These are phyloP conservation scores for Sphenopsis melanotis DNA, from an alignment of 2,797 vertebrate genomes.

Conservation along the genomic window DNA sequence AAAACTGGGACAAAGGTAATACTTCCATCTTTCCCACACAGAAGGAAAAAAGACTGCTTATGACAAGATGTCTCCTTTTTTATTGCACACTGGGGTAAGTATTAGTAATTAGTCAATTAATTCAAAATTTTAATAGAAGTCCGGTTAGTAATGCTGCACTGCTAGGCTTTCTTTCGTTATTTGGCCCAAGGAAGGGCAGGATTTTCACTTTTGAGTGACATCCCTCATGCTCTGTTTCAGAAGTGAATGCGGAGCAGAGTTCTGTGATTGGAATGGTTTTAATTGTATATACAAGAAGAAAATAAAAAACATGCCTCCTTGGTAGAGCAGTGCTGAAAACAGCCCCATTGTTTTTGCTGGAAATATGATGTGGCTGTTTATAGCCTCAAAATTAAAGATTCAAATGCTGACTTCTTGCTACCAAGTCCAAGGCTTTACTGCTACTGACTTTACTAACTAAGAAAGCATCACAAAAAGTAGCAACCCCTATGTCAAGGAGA, in stretches of 20 bases:
- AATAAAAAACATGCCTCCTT: slow-evolving; percentile 44
- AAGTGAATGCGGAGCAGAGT: slow-evolving; percentile 36
- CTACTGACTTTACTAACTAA: slow-evolving; percentile 35
- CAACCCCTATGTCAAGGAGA: neutral
- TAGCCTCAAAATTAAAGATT: slow-evolving; percentile 64
- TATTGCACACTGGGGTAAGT: slow-evolving; percentile 17
- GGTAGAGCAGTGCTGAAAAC: slow-evolving; percentile 33
- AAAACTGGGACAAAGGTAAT: neutral
- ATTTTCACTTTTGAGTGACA: slow-evolving; percentile 45
- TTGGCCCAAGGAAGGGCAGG: slow-evolving; percentile 21
- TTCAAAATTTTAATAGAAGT: slow-evolving; percentile 1
- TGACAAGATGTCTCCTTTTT: slow-evolving; percentile 9
- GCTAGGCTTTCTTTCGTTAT: slow-evolving; percentile 38
- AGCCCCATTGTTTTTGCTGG: slow-evolving; percentile 21
- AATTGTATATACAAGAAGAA: slow-evolving; percentile 52
- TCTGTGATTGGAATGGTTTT: slow-evolving; percentile 52
- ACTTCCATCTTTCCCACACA: neutral
- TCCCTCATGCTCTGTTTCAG: slow-evolving; percentile 46
- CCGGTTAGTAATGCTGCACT: slow-evolving; percentile 16
- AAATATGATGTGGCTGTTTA: slow-evolving; percentile 57
- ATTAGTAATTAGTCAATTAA: slow-evolving; percentile 40
- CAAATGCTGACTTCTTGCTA: slow-evolving; percentile 52
- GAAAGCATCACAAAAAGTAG: slow-evolving; percentile 35
- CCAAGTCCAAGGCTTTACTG: slow-evolving; percentile 25
- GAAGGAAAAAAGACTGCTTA: neutral